A percentile compares a stretch with the other conserved stretches of the same genome.
phyloP scores from a whole-genome alignment of 1,140 invertebrate species.

The Pogonomyrmex californicus region DNA sequence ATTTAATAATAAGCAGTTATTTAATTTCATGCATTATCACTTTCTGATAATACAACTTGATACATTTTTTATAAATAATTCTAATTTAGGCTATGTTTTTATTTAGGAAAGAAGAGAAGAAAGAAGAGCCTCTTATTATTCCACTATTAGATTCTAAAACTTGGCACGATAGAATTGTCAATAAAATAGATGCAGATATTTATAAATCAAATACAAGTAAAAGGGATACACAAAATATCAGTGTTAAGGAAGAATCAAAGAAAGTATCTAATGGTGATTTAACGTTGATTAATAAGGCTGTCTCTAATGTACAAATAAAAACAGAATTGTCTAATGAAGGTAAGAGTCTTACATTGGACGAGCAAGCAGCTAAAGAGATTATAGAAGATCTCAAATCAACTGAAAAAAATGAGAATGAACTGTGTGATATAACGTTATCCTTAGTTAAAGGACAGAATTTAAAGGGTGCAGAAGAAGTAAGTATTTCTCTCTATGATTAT shows the following conservation, averaged over 20 bases:
- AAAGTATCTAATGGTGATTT: slow-evolving; percentile 65
- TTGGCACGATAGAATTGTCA: slow-evolving; percentile 83
- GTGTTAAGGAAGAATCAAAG: slow-evolving; percentile 71
- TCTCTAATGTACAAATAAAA: slow-evolving; percentile 70
- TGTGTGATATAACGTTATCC: slow-evolving; percentile 86
- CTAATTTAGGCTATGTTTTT: background rate
- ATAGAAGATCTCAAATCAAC: slow-evolving; percentile 86
- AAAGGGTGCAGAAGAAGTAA: slow-evolving; percentile 88
- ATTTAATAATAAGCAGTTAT: background rate
- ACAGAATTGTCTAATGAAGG: slow-evolving; percentile 61
- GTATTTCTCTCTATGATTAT: background rate
- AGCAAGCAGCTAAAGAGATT: slow-evolving; percentile 88
- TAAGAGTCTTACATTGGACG: slow-evolving; percentile 84
- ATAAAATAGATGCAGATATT: slow-evolving; percentile 83
- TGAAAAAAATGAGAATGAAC: slow-evolving; percentile 78
- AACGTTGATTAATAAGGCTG: slow-evolving; percentile 8
- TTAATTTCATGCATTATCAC: background rate
- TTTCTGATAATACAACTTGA: background rate
- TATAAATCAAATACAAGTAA: slow-evolving; percentile 76
- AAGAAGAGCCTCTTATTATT: slow-evolving; percentile 89
- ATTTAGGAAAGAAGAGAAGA: slow-evolving; percentile 87
- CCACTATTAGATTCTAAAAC: slow-evolving; percentile 87
- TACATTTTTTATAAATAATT: background rate
- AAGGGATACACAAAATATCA: slow-evolving; percentile 29
- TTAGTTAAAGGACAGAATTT: slow-evolving; percentile 86